These are phyloP conservation scores for Corythucha ciliata DNA, from an alignment of 2,888 invertebrate species.

Conservation along the genomic window DNA sequence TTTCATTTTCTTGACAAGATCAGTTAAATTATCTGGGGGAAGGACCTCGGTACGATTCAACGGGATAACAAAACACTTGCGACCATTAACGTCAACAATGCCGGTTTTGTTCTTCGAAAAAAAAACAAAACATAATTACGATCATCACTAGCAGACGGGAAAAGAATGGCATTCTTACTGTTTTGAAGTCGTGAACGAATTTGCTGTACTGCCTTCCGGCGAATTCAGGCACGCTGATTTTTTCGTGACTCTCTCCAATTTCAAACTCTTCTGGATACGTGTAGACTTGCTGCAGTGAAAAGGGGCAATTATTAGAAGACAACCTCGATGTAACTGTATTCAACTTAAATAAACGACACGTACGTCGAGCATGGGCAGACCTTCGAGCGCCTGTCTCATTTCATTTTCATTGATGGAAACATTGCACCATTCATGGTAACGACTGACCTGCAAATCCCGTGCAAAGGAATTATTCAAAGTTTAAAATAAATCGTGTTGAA, in stretches of 20 bases:
- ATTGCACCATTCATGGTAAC: no score
- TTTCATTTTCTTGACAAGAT: conserved; percentile 69
- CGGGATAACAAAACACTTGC: conserved; percentile 84
- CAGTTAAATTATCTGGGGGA: conserved; percentile 68
- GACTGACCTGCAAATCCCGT: no score
- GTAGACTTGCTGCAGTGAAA: no score
- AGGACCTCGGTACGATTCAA: conserved; percentile 67
- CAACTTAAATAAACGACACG: no score
- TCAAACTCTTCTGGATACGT: conserved; percentile 78
- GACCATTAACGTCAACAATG: conserved; percentile 64
- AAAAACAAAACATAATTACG: background rate
- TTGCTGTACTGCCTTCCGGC: conserved; percentile 69
- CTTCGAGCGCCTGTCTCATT: no score
- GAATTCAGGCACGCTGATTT: conserved; percentile 78
- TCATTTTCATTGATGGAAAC: no score
- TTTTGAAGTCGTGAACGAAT: conserved; percentile 86
- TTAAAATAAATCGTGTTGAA: no score
- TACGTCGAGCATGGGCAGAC: no score
- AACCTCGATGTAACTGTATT: no score
- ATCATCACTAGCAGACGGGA: no score
- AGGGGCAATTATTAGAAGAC: no score
- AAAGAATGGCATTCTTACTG: conserved; percentile 43
- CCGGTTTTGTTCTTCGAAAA: conserved; percentile 54
- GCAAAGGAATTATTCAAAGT: no score
- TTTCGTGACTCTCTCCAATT: conserved; percentile 69